These are phyloP conservation scores for Coelinius sp. DNA, from an alignment of 2,888 invertebrate genomes.

Conservation along the genomic window DNA sequence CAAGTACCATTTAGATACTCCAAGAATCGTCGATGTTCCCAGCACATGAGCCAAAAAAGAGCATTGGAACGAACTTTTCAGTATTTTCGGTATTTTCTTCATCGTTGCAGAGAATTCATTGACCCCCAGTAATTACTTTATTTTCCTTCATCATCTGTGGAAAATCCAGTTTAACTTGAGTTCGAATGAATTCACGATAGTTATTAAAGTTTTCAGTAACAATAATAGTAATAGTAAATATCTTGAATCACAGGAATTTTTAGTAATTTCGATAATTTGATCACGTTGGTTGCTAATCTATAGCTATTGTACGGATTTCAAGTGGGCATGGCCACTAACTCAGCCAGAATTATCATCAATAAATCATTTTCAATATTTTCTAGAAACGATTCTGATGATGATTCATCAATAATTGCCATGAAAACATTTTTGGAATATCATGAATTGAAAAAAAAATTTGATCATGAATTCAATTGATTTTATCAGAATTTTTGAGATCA, in stretches of 20 bases:
- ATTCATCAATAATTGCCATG: constrained; percentile 49
- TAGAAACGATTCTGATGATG: constrained; percentile 39
- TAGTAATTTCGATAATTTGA: constrained; percentile 54
- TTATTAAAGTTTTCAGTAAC: constrained; percentile 64
- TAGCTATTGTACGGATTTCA: constrained; percentile 57
- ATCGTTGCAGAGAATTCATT: constrained; percentile 53
- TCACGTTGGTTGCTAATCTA: constrained; percentile 60
- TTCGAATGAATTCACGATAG: constrained; percentile 21
- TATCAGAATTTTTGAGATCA: too few relatives aligned
- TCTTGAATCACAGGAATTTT: constrained; percentile 51
- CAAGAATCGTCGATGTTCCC: constrained; percentile 54
- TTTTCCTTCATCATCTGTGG: constrained; percentile 55
- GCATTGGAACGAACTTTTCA: constrained; percentile 50
- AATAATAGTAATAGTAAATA: too few relatives aligned
- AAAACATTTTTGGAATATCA: constrained; percentile 57
- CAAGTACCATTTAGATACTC: too few relatives aligned
- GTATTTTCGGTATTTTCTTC: constrained; percentile 24
- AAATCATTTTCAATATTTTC: constrained; percentile 60
- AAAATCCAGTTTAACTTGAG: not conserved
- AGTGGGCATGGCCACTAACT: constrained; percentile 50
- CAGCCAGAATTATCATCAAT: constrained; percentile 56
- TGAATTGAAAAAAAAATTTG: not conserved
- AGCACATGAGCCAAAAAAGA: constrained; percentile 57
- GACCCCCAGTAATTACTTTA: constrained; percentile 49
- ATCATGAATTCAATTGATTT: not conserved